Base-by-base conservation (phyloP, 2,888 invertebrate species). In the Poecilus cupreus region DNA sequence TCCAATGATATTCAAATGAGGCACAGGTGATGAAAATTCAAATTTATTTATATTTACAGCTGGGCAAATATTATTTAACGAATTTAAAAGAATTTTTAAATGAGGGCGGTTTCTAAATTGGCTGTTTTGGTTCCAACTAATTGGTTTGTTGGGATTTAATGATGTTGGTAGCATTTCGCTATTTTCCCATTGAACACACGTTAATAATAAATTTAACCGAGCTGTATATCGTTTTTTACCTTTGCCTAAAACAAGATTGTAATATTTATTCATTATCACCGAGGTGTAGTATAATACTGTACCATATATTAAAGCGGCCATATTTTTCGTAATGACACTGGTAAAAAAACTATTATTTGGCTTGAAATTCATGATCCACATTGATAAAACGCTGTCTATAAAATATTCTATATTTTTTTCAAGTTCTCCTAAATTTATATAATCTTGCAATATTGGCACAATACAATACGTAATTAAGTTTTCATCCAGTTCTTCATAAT, bases 101-200 rank as follows among this genome's bases (percentile, higher is more conserved):
- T 81, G 26, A 5, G 81, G 81, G 10, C 81, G 57, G 32, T 75
- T 60, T 32, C 60, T 74, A 18, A 81, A 16, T 26, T 75, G 75
- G 11, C 10, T 82, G 82, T 16, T 26, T 77, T 51, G 84, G n/a
- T 37, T 60, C 37, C 51, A 49, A n/a, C 49, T 11, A 18, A 49
- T 4, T n/a, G 60, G 46, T 64, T 57, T 64, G 26, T 26, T 74
- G 3, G 54, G 6, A 51, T 1, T 20, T n/a, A 39, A 13, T n/a
- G 37, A 20, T 57, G 86, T 82, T 51, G 88, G 86, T 80, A 86
- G 86, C 11, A 89, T 83, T 10, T 86, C 81, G 2, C 85, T 86
- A 78, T 88, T 86, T 85, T 90, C 90, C 70, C 87, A 87, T 82
- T 86, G 86, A 24, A 90, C 87, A 64, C 88, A 88, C 4, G 87